These are phyloP conservation scores for Sebastes ruberrimus DNA, from an alignment of 2,797 vertebrate genomes.

Conservation along the genomic window DNA sequence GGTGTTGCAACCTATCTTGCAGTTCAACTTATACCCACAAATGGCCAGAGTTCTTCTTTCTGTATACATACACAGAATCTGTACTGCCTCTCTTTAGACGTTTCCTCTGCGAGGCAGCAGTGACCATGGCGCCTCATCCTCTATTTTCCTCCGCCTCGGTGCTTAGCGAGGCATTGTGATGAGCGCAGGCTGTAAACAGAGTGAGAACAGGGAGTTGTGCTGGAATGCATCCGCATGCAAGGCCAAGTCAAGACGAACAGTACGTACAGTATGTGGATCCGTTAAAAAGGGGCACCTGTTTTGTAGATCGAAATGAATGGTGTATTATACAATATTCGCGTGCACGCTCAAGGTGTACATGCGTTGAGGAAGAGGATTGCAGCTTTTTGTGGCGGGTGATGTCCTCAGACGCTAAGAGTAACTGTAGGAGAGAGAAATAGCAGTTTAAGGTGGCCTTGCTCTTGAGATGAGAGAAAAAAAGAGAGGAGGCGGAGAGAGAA, in stretches of 20 bases:
- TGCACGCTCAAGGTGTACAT: neutral
- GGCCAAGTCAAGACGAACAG: neutral
- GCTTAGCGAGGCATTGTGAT: neutral
- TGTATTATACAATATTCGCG: neutral
- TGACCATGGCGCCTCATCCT: neutral
- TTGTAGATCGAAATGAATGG: neutral
- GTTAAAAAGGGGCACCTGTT: neutral
- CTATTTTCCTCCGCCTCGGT: neutral
- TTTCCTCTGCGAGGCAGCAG: neutral
- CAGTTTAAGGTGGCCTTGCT: conserved; percentile 5
- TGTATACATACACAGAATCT: too few relatives aligned
- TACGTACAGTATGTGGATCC: neutral
- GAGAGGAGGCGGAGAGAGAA: neutral
- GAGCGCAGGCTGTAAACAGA: neutral
- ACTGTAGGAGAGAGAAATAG: neutral
- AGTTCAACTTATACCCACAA: neutral
- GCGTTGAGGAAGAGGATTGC: neutral
- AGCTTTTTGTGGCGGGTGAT: neutral
- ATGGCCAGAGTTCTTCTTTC: neutral
- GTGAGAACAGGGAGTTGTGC: neutral
- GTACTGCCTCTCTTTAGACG: neutral
- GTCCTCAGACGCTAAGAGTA: neutral
- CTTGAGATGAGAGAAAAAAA: neutral
- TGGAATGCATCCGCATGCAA: neutral
- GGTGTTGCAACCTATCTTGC: neutral